Conservation (phyloP, 2,888 invertebrate genomes). For the Argyra leucocephala region DNA sequence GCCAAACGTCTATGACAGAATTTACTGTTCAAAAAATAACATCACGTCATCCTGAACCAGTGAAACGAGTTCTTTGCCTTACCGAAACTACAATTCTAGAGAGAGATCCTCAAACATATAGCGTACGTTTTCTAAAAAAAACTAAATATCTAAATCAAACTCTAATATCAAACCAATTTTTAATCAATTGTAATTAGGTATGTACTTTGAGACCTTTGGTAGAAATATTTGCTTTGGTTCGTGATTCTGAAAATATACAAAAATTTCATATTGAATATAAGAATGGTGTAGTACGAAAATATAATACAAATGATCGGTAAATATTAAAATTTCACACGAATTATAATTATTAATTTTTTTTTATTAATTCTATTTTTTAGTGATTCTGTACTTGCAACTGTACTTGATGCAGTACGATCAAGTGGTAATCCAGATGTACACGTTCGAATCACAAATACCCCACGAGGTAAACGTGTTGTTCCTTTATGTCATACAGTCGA, state of each 20-base stretch:
- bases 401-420: conserved; percentile 92
- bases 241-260: conserved; percentile 86
- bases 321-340: conserved; percentile 7
- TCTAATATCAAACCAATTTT: neutral
- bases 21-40: conserved; percentile 92
- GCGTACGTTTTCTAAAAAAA: conserved; percentile 39
- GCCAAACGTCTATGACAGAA: conserved; percentile 91
- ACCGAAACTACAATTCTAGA: conserved; percentile 93
- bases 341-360: conserved; percentile 13
- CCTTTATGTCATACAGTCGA: conserved; percentile 85
- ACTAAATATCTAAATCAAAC: neutral
- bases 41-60: conserved; percentile 70
- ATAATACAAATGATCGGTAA: conserved; percentile 83
- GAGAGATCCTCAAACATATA: conserved; percentile 94
- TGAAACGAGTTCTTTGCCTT: conserved; percentile 81
- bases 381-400: conserved; percentile 87
- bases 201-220: conserved; percentile 73
- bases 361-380: conserved; percentile 44
- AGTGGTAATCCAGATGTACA: conserved; percentile 96
- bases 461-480: conserved; percentile 78
- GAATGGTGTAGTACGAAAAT: conserved; percentile 78
- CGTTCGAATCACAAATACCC: conserved; percentile 75
- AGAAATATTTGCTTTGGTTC: conserved; percentile 83
- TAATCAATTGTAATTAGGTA: conserved; percentile 36
- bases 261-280: conserved; percentile 89